Evolutionary conservation across 2,113 vertebrate species (phyloP), one percentile per base, ranked within the genome.

Genomic region (Istiophorus platypterus): DNA sequence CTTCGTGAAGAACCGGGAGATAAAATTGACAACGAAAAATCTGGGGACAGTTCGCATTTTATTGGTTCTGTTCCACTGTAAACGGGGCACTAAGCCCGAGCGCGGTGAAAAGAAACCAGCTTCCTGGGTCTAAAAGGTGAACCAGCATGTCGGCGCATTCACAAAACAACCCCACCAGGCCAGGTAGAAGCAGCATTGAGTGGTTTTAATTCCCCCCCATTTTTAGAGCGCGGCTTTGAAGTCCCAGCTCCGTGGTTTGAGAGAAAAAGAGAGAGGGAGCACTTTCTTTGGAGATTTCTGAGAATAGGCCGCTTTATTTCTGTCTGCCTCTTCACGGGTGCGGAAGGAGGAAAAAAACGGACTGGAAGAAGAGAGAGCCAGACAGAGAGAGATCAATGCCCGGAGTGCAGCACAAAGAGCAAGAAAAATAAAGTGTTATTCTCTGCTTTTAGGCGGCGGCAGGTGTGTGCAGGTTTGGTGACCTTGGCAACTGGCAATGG

Each of bases 381-480:
- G 64, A 83, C 76, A 26, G 49, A 72, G 74, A 72, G 74, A 80
- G 85, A 86, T 92, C 86, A 88, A 89, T 85, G 80, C 70, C 41
- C 5, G 39, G 39, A 59, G 78, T 57, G 70, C 54, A 57, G 79
- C 75, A 86, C 71, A 76, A 74, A 88, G 41, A 82, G 45, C 37
- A 70, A 75, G 63, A 56, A 66, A 76, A 86, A 84, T 66, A 65
- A 79, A 78, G 69, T 78, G 82, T 76, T 90, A 81, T 88, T 84
- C 61, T 69, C 74, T 72, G 64, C 85, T 80, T 75, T 80, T 59
- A 42, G 65, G 69, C 37, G 45, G 58, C 72, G 14, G 26, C 61
- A 31, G 57, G 71, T 79, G 63, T 79, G 63, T 72, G 56, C 67
- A n/a, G 78, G 81, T 51, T 82, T 52, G 62, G 78, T 90, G 91